Conservation (phyloP, 2,888 invertebrate species). For the Aleiodes alternator region DNA sequence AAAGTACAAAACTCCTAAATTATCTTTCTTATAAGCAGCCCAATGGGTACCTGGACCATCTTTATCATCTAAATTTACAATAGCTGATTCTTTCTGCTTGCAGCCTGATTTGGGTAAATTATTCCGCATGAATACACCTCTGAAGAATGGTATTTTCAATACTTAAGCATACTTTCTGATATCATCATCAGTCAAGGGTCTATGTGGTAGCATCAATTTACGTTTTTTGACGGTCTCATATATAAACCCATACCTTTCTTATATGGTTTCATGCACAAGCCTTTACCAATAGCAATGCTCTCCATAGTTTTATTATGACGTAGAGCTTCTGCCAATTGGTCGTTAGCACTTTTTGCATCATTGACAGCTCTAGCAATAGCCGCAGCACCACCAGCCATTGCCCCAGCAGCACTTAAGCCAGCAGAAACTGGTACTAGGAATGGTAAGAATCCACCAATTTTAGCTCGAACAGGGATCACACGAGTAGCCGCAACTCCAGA, state of each 20-base stretch:
- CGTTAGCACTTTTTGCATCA: conserved; percentile 49
- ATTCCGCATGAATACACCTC: conserved; percentile 62
- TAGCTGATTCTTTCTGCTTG: conserved; percentile 24
- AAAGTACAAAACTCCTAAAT: conserved; percentile 64
- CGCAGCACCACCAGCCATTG: background rate
- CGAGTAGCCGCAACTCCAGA: conserved; percentile 56
- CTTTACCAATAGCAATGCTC: conserved; percentile 52
- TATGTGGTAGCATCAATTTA: conserved; percentile 45
- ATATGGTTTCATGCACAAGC: conserved; percentile 59
- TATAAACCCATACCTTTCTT: conserved; percentile 54
- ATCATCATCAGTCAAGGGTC: conserved; percentile 61
- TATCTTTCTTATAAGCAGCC: conserved; percentile 67
- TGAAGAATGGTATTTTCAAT: conserved; percentile 62
- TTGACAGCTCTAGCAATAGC: background rate
- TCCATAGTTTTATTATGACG: conserved; percentile 39
- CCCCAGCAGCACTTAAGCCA: background rate
- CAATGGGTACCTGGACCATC: conserved; percentile 56
- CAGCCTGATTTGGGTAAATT: conserved; percentile 41
- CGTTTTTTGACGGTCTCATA: conserved; percentile 39
- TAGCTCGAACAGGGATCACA: no score
- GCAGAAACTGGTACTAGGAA: no score
- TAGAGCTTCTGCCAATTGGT: conserved; percentile 61
- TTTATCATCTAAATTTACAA: conserved; percentile 39
- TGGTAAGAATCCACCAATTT: no score
- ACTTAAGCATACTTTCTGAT: conserved; percentile 58